Percentiles rank a stretch among this genome's conserved stretches.
Conservation (phyloP, 2,113 vertebrate species). For the Eubucco bourcierii region DNA sequence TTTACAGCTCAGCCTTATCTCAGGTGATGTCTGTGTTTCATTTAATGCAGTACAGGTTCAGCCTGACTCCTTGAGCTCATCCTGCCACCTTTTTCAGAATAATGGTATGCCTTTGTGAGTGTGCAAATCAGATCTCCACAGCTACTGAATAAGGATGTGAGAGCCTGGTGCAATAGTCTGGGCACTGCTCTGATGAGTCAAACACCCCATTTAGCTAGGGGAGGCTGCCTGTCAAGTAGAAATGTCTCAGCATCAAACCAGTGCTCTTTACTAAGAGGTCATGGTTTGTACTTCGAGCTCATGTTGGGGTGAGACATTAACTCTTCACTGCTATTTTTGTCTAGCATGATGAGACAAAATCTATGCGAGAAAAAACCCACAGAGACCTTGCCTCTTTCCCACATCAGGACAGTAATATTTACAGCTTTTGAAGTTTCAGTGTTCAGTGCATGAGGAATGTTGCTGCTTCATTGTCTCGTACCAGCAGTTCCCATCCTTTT, state of each 20-base stretch:
- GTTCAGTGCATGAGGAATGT: not conserved
- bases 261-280: not conserved
- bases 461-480: not conserved
- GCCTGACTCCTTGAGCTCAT: not conserved
- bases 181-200: not conserved
- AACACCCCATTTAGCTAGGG: not conserved
- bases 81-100: not conserved
- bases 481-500: not conserved
- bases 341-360: not conserved
- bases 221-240: not conserved
- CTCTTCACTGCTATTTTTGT: not conserved
- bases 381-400: not conserved
- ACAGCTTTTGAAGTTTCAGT: not conserved
- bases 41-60: not conserved
- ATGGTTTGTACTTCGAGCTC: not conserved
- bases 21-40: not conserved
- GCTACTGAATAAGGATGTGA: not conserved
- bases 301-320: not conserved
- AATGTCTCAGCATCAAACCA: not conserved
- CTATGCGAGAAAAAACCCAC: not conserved
- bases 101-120: not conserved
- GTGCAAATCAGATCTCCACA: accelerated
- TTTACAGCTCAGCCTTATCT: not conserved
- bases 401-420: not conserved
- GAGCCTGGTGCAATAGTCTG: not conserved